These are phyloP conservation scores for Tupaia chinensis DNA, from an alignment of 2,113 vertebrate genomes.

Conservation along the genomic window DNA sequence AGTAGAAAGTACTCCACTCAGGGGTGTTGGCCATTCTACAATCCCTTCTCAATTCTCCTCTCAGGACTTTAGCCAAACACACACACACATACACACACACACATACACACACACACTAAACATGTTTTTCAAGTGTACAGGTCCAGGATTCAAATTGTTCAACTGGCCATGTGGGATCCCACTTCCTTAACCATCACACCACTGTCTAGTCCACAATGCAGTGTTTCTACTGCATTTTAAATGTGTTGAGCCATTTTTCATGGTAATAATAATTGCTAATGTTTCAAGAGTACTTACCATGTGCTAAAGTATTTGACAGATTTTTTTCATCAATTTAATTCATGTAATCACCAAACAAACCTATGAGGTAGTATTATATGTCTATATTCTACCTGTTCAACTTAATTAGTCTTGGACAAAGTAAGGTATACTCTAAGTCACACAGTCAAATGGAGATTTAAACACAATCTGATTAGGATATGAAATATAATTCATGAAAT, in stretches of 20 bases:
- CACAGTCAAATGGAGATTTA: not conserved
- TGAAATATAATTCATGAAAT: constrained; percentile 8
- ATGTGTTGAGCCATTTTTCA: not conserved
- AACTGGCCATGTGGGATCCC: too few relatives aligned
- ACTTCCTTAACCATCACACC: too few relatives aligned
- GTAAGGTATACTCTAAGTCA: not conserved
- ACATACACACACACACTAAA: too few relatives aligned
- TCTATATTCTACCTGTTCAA: not conserved
- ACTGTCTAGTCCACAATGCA: not conserved
- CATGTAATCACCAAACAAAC: not conserved
- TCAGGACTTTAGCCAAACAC: too few relatives aligned
- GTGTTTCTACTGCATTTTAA: not conserved
- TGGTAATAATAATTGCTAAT: not conserved
- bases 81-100: too few relatives aligned
- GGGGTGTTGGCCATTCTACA: too few relatives aligned
- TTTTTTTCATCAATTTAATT: constrained; percentile 39
- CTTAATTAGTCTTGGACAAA: not conserved
- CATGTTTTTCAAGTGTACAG: too few relatives aligned
- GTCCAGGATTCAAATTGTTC: too few relatives aligned
- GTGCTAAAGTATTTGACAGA: not conserved
- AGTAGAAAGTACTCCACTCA: too few relatives aligned
- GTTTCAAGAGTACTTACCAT: constrained; percentile 5
- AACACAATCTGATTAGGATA: constrained; percentile 15
- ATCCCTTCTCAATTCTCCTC: too few relatives aligned
- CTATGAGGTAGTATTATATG: not conserved